Base-by-base conservation (phyloP, 2,113 vertebrate genomes). In the Callithrix jacchus region DNA sequence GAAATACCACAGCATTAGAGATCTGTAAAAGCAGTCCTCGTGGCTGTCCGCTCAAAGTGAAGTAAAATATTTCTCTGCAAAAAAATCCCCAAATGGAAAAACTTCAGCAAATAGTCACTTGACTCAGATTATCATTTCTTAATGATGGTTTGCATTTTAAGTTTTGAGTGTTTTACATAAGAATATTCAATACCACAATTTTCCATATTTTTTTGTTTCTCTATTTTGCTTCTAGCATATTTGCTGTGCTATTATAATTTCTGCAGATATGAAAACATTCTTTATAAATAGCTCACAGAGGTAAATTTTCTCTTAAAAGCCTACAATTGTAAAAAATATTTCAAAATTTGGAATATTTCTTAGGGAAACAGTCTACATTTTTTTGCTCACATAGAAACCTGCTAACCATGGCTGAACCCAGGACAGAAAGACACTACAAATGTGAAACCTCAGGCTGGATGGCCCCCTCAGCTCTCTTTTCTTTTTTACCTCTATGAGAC, bases 181-280 rank as follows among this genome's bases (percentile, higher is more conserved):
- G 17, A 37, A 35, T 84, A 45, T 84, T 95, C 92, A 68, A 77
- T 83, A 8, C 9, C 25, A 87, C 58, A 81, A 94, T 79, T 88
- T 79, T 82, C 64, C 47, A 25, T 25, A 42, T 80, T 95, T 93
- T 77, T 94, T 91, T 58, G 6, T 37, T 86, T 89, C 52, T 87
- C 27, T n/a, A 1, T 68, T 96, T 94, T 95, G 27, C n/a, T 91
- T 45, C 94, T 47, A 91, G 54, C 52, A 54, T 3, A 84, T 58
- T 86, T 81, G 61, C 82, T 91, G 6, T 58, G 47, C 30, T n/a
- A 18, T 68, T 52, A 4, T 68, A 56, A 77, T 83, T 27, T 86
- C 83, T 54, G 61, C 3, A n/a, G 27, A 30, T 68, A 61, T 21
- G 20, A 95, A 89, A 96, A 74, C 74, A 76, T 77, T 87, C 30